Conservation (phyloP, 2,888 invertebrate species). For the Andrena trimmerana region DNA sequence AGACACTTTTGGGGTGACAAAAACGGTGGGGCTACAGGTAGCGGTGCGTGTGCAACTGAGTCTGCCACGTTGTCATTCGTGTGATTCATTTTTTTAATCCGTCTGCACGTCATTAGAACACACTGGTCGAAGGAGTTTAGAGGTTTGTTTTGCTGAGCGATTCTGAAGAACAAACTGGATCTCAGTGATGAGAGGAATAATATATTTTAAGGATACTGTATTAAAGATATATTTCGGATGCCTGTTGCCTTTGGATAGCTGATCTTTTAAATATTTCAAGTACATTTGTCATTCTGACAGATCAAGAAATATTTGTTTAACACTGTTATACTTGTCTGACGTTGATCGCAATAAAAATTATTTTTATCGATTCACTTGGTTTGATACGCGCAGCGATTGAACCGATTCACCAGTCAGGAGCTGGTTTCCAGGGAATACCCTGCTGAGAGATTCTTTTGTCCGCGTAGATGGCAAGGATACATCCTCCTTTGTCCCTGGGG, state of each 20-base stretch:
- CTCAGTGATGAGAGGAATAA: neutral
- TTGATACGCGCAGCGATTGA: constrained; percentile 33
- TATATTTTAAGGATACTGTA: neutral
- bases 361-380: constrained; percentile 42
- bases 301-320: neutral
- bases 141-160: neutral
- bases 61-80: constrained; percentile 27
- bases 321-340: neutral
- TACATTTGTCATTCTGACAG: neutral
- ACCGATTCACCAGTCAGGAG: constrained; percentile 48
- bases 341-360: neutral
- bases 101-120: no score
- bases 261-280: neutral
- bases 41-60: constrained; percentile 33
- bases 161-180: neutral
- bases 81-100: constrained; percentile 31
- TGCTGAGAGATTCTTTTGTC: constrained; percentile 74
- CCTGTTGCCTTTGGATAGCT: neutral
- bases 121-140: neutral
- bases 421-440: constrained; percentile 67
- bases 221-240: neutral
- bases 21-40: constrained; percentile 67
- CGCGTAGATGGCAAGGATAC: constrained; percentile 69
- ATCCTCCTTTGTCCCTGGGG: constrained; percentile 76
- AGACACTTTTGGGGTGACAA: constrained; percentile 76